A percentile compares a stretch with the other conserved stretches of the same genome.
Conservation (phyloP, 2,888 invertebrate species). For the Rhopalosiphum nymphaeae region DNA sequence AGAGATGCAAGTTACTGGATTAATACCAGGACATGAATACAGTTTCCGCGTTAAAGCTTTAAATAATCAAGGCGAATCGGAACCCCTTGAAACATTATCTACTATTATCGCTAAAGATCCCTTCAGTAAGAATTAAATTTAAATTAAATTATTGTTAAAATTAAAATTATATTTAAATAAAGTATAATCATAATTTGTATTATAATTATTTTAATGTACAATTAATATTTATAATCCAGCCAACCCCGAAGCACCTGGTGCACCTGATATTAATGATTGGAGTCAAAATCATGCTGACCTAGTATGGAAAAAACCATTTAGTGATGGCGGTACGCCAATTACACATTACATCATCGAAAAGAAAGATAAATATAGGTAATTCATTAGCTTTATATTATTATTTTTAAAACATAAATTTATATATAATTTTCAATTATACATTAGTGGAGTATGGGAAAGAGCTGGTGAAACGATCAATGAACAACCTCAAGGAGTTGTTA, state of each 20-base stretch:
- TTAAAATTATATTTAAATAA: neutral
- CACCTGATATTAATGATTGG: constrained; percentile 93
- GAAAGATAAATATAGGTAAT: constrained; percentile 83
- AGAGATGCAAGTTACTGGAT: constrained; percentile 88
- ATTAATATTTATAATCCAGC: constrained; percentile 73
- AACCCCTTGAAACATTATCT: constrained; percentile 92
- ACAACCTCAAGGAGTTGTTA: constrained; percentile 83
- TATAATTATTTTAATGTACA: neutral
- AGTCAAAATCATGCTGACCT: constrained; percentile 92
- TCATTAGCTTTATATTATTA: neutral
- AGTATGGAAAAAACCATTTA: constrained; percentile 88
- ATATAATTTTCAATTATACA: constrained; percentile 41
- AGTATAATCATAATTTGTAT: too few species aligned
- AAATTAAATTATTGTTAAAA: neutral
- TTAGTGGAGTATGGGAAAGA: constrained; percentile 91
- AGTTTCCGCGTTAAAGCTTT: constrained; percentile 95
- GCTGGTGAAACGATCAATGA: constrained; percentile 86
- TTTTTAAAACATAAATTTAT: neutral
- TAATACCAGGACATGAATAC: constrained; percentile 93
- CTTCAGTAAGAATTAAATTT: constrained; percentile 77
- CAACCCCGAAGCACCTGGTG: constrained; percentile 87
- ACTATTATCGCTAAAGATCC: constrained; percentile 96
- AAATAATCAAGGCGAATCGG: constrained; percentile 95
- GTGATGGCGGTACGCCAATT: constrained; percentile 95
- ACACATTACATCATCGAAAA: constrained; percentile 93